Evolutionary conservation across 2,888 invertebrate species (phyloP).

Genomic region (Cecidostiba fungosa): DNA sequence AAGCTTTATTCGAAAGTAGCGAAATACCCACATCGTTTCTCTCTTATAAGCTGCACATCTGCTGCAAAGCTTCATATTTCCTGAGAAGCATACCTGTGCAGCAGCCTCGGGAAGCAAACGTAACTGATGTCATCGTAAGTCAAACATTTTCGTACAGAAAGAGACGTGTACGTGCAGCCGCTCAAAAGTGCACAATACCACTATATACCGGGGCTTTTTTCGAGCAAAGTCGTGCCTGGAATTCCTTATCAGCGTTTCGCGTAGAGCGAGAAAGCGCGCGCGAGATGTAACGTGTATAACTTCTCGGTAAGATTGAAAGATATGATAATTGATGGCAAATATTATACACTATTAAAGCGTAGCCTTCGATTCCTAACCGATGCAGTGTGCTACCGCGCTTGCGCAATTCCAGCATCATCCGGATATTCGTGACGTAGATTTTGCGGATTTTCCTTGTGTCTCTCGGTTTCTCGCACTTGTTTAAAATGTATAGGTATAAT

Average conservation of each 20-base stretch:
- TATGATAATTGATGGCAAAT: conserved; percentile 55
- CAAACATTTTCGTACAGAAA: conserved; percentile 47
- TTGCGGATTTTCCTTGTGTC: neutral
- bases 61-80: conserved; percentile 13
- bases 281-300: neutral
- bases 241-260: conserved; percentile 61
- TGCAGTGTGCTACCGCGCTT: neutral
- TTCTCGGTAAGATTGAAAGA: conserved; percentile 9
- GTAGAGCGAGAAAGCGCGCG: conserved; percentile 56
- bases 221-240: conserved; percentile 62
- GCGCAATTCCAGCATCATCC: neutral
- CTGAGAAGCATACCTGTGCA: neutral
- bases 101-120: neutral
- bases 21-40: neutral
- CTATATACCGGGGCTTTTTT: conserved; percentile 24
- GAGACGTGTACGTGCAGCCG: neutral
- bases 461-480: neutral
- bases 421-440: conserved; percentile 19
- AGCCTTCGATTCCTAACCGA: conserved; percentile 2
- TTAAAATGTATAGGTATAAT: neutral
- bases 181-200: conserved; percentile 25
- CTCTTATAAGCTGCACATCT: neutral
- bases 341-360: conserved; percentile 15
- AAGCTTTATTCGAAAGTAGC: neutral
- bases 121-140: conserved; percentile 52